Base-by-base conservation (phyloP, 1,140 invertebrate genomes). In the Drosophila parvula region DNA sequence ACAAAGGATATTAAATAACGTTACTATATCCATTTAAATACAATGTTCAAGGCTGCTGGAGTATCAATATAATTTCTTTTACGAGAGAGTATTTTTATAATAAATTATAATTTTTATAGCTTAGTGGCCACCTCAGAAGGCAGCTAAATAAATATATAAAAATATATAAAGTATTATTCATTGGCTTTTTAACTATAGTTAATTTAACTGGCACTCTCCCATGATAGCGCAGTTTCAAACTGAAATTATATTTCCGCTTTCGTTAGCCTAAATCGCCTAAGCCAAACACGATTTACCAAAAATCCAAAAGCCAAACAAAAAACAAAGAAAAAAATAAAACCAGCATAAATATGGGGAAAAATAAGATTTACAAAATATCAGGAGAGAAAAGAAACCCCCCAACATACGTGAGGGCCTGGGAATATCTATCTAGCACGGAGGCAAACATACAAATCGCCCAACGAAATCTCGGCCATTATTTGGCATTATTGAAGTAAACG, bases 401-500 rank as follows among this genome's bases (percentile, higher is more conserved):
- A 43, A 30, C 51, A 59, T 71, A 71, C 69, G 69, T 71, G 69
- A 71, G 68, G 18, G 22, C 34, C 16, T 27, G 30, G 27, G 5
- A 22, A 50, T 28, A 28, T 38, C 30, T 30, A n/a, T 69, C 11
- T 4, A 27, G 27, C 16, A 18, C 16, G 45, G 18, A 56, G 43
- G 57, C 36, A 32, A 50, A 61, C 28, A 62, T 64, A 68, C 76
- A 81, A 81, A 81, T 80, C 73, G 79, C 53, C 48, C 61, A 81
- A 68, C 78, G 44, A 81, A 81, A 81, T 81, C 79, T 81, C 79
- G 60, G 79, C 79, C 79, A 81, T 81, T 81, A 81, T 77, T 81
- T 81, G 74, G 79, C 62, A 81, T 81, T 81, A 81, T 81, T 81
- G 79, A 63, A 81, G 79, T 81, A 81, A 81, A 78, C 79, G 79